A percentile compares a stretch with the other conserved stretches of the same genome.
Conservation (phyloP, 2,888 invertebrate genomes). For the Chouioia cunea region DNA sequence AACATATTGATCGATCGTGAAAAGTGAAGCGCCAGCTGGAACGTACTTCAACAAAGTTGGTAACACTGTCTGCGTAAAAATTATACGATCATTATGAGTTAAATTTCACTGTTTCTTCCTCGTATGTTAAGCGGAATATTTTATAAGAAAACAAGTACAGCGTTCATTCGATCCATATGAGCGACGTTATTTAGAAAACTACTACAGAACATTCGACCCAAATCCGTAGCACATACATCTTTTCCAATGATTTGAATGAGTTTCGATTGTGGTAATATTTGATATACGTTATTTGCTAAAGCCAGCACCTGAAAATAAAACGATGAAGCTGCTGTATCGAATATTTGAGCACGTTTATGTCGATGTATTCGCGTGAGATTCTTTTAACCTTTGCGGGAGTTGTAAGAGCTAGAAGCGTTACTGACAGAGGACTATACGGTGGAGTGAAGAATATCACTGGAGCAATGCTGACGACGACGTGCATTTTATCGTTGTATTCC, state of each 20-base stretch:
- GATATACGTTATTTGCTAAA: background rate
- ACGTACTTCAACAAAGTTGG: slow-evolving; percentile 6
- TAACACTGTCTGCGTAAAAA: background rate
- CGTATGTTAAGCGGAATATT: no score
- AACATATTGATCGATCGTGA: slow-evolving; percentile 6
- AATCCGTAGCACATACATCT: slow-evolving; percentile 1
- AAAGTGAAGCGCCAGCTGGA: slow-evolving; percentile 11
- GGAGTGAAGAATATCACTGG: slow-evolving; percentile 58
- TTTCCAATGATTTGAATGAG: slow-evolving; percentile 16
- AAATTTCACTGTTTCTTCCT: no score
- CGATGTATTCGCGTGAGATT: background rate
- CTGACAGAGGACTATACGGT: background rate
- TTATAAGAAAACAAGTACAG: background rate
- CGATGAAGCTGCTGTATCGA: no score
- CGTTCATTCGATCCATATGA: background rate
- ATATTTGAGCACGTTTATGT: background rate
- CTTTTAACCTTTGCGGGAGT: slow-evolving; percentile 1
- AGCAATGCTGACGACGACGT: slow-evolving; percentile 60
- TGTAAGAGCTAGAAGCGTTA: background rate
- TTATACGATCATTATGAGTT: no score
- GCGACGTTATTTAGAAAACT: background rate
- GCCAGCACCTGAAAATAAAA: slow-evolving; percentile 4
- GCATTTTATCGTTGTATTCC: slow-evolving; percentile 61
- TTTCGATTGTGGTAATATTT: slow-evolving; percentile 29
- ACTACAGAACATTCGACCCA: slow-evolving; percentile 11